A percentile compares a stretch with the other conserved stretches of the same genome.
phyloP scores from a whole-genome alignment of 2,888 invertebrate species.

The Odontocolon sp. region DNA sequence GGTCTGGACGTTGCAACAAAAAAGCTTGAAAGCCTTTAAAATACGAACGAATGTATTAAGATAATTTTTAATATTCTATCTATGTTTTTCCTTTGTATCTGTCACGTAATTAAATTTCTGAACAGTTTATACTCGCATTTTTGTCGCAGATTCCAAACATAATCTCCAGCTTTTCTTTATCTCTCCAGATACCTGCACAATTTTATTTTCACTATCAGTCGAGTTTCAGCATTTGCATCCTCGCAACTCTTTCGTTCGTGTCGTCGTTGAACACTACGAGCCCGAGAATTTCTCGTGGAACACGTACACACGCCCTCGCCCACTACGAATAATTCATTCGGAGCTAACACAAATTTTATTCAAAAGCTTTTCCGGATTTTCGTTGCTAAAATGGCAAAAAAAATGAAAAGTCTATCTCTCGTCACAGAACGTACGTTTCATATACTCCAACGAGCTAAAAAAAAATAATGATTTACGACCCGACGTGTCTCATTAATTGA shows the following conservation, averaged over 20 bases:
- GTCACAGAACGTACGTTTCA: too few relatives aligned
- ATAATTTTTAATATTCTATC: too few relatives aligned
- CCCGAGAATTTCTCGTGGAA: not conserved
- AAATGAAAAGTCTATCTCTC: not conserved
- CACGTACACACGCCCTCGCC: not conserved
- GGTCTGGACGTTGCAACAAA: not conserved
- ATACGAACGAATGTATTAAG: too few relatives aligned
- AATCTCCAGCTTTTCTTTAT: not conserved
- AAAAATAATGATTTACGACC: too few relatives aligned
- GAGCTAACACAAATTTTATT: slow-evolving; percentile 17
- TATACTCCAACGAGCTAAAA: too few relatives aligned
- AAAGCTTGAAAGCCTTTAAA: too few relatives aligned
- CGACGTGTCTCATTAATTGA: too few relatives aligned
- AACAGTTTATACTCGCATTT: not conserved
- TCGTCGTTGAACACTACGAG: not conserved
- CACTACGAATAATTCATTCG: slow-evolving; percentile 4
- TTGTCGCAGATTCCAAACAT: too few relatives aligned
- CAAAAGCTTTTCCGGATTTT: slow-evolving; percentile 19
- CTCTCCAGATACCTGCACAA: not conserved
- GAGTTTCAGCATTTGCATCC: not conserved
- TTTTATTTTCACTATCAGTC: not conserved
- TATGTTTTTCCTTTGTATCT: too few relatives aligned
- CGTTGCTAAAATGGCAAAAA: not conserved
- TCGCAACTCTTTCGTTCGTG: not conserved
- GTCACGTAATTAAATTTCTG: too few relatives aligned